Evolutionary conservation across 2,113 vertebrate species (phyloP).

Genomic region (Acrocephalus arundinaceus): DNA sequence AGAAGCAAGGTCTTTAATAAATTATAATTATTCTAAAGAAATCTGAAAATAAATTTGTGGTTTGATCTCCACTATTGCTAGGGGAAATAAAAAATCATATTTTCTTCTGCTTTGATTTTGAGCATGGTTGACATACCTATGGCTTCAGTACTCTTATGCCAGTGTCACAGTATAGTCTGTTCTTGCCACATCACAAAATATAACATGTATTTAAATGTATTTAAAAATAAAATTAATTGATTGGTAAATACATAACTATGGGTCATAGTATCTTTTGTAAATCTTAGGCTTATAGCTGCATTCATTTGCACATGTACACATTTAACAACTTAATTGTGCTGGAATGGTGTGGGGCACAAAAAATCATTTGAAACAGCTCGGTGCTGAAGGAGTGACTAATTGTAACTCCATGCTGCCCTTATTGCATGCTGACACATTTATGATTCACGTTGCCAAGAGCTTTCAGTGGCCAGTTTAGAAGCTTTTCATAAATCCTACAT

Average conservation of each 20-base stretch:
- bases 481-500: neutral
- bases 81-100: accelerated
- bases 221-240: neutral
- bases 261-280: neutral
- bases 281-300: neutral
- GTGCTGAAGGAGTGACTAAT: neutral
- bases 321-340: neutral
- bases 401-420: neutral
- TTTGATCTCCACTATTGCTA: neutral
- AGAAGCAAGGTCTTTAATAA: neutral
- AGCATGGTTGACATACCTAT: accelerated
- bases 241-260: neutral
- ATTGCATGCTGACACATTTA: neutral
- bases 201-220: neutral
- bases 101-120: neutral
- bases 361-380: neutral
- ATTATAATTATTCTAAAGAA: neutral
- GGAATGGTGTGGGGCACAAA: neutral
- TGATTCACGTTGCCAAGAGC: neutral
- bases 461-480: neutral
- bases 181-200: neutral
- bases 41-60: neutral
- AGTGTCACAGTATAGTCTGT: neutral
- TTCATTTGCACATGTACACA: neutral
- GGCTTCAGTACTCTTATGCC: neutral